A percentile compares a stretch with the other conserved stretches of the same genome.
phyloP scores from a whole-genome alignment of 2,797 vertebrate species.

The Podarcis siculus region DNA sequence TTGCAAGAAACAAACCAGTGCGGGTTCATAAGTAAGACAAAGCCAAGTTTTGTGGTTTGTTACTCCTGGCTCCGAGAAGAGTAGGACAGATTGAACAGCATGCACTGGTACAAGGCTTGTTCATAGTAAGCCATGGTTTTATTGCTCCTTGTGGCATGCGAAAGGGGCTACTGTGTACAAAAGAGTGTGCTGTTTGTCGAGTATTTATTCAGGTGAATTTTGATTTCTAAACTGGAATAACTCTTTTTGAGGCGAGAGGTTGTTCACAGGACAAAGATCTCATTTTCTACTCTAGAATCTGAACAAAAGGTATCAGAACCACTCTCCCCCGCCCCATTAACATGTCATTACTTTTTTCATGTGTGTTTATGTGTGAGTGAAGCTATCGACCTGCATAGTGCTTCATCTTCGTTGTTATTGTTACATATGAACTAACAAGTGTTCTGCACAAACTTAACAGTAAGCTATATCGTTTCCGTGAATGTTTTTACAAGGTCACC shows the following conservation, averaged over 20 bases:
- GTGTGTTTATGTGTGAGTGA: slow-evolving; percentile 27
- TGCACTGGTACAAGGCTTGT: too few relatives aligned
- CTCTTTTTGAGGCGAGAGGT: slow-evolving; percentile 23
- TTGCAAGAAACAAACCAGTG: too few relatives aligned
- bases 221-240: not conserved
- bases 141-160: too few relatives aligned
- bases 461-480: slow-evolving; percentile 54
- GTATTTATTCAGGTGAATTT: slow-evolving; percentile 17
- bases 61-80: not conserved
- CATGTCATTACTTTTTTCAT: slow-evolving; percentile 25
- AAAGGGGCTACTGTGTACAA: not conserved
- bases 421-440: slow-evolving; percentile 37
- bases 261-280: slow-evolving; percentile 25
- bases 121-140: too few relatives aligned
- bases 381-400: slow-evolving; percentile 32
- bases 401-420: slow-evolving; percentile 41
- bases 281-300: slow-evolving; percentile 16
- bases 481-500: slow-evolving; percentile 27
- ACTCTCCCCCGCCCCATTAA: slow-evolving; percentile 1
- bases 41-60: too few relatives aligned
- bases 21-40: too few relatives aligned
- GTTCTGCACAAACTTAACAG: slow-evolving; percentile 55
- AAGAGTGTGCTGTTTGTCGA: fast-evolving
- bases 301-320: slow-evolving; percentile 47
- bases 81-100: not conserved